A percentile compares a stretch with the other conserved stretches of the same genome.
Evolutionary conservation across 2,113 vertebrate species (phyloP).

Genomic region (Felis chaus): DNA sequence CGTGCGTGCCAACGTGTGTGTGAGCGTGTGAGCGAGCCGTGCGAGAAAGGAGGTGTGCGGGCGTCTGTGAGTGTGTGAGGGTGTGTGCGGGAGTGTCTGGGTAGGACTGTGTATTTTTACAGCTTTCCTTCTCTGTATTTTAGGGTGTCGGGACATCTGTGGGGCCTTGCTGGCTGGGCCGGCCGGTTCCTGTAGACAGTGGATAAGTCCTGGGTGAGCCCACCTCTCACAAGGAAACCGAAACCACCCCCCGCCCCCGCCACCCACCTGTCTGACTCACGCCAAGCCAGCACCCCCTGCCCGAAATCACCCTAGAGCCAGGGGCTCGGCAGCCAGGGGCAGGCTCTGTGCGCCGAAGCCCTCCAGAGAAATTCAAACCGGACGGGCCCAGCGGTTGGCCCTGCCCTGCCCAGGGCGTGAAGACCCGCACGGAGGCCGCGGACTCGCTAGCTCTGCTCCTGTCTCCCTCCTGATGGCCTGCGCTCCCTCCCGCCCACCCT

Average conservation of each 20-base stretch:
- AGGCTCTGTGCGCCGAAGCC: neutral
- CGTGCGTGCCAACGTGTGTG: neutral
- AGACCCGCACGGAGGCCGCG: neutral
- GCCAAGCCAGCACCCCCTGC: no score
- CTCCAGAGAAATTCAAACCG: rapidly evolving
- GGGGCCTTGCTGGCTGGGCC: neutral
- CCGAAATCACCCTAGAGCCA: rapidly evolving
- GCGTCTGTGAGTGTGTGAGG: neutral
- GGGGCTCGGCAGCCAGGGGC: neutral
- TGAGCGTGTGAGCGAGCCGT: neutral
- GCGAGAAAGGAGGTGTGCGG: neutral
- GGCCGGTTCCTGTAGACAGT: neutral
- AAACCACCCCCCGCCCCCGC: no score
- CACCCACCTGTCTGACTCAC: neutral
- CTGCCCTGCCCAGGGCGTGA: neutral
- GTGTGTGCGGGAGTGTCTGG: neutral
- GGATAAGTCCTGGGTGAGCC: neutral
- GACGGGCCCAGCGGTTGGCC: neutral
- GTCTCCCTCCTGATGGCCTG: rapidly evolving
- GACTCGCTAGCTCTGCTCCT: neutral
- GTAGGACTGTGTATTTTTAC: rapidly evolving
- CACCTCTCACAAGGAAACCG: neutral
- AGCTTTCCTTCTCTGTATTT: rapidly evolving
- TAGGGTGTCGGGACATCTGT: neutral
- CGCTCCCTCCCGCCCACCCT: neutral